These are phyloP conservation scores for Ypsolopha sequella DNA, from an alignment of 2,888 invertebrate species.

Conservation along the genomic window DNA sequence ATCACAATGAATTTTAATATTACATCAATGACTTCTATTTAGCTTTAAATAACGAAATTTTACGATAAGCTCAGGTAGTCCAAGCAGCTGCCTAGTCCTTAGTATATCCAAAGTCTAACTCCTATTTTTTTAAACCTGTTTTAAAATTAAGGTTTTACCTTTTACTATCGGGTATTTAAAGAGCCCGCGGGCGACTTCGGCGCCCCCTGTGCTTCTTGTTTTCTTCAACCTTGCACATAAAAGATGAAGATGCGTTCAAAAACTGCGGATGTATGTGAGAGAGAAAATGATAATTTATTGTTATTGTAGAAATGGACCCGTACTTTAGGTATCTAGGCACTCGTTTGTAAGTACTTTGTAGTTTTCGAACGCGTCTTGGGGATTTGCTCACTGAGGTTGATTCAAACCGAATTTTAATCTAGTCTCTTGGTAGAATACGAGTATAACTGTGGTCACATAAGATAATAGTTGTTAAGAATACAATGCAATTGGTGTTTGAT, in stretches of 20 bases:
- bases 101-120: slow-evolving; percentile 61
- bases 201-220: slow-evolving; percentile 65
- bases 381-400: slow-evolving; percentile 18
- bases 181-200: slow-evolving; percentile 37
- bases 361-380: background rate
- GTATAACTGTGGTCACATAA: slow-evolving; percentile 6
- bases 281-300: no score
- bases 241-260: no score
- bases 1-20: no score
- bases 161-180: slow-evolving; percentile 30
- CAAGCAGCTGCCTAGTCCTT: slow-evolving; percentile 24
- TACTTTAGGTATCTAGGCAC: background rate
- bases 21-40: no score
- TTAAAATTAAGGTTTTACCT: slow-evolving; percentile 64
- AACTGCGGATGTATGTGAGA: no score
- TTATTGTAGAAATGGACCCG: background rate
- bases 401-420: slow-evolving; percentile 42
- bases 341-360: background rate
- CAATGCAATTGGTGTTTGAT: slow-evolving; percentile 28
- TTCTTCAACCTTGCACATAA: slow-evolving; percentile 46
- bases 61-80: background rate
- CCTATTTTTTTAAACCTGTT: slow-evolving; percentile 69
- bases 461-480: slow-evolving; percentile 29
- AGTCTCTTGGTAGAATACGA: slow-evolving; percentile 22
- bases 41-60: no score